Conservation (phyloP, 2,888 invertebrate species). For the Limenitis camilla region DNA sequence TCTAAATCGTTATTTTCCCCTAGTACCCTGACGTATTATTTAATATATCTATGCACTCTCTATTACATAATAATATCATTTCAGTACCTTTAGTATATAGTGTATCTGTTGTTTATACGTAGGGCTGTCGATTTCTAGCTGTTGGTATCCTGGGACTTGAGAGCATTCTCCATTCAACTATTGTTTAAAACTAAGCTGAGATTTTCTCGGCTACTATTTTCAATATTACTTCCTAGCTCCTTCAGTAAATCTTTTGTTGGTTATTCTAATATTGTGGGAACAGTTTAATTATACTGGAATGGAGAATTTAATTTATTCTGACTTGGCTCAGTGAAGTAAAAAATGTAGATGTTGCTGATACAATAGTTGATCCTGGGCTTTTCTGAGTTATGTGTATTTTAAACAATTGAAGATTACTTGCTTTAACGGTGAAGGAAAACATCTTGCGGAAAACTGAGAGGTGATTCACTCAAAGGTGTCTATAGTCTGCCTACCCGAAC, state of each 20-base stretch:
- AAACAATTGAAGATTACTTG: too few relatives aligned
- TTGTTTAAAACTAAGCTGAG: constrained; percentile 5
- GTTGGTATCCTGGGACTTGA: neutral
- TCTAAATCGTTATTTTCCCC: too few relatives aligned
- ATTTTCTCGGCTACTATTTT: constrained; percentile 5
- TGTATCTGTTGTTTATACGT: neutral
- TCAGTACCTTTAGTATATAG: constrained; percentile 9
- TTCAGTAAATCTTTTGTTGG: constrained; percentile 7
- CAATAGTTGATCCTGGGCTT: too few relatives aligned
- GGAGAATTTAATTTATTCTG: neutral
- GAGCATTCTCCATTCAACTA: neutral
- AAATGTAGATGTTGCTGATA: too few relatives aligned
- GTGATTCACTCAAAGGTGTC: too few relatives aligned
- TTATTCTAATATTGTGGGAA: constrained; percentile 6
- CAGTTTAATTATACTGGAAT: constrained; percentile 4
- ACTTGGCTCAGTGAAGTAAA: too few relatives aligned
- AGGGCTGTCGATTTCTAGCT: constrained; percentile 9
- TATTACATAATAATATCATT: constrained; percentile 20
- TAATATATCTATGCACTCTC: constrained; percentile 6
- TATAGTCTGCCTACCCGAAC: too few relatives aligned
- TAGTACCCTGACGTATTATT: too few relatives aligned
- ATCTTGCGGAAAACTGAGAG: too few relatives aligned
- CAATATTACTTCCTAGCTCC: neutral
- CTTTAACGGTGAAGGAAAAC: too few relatives aligned
- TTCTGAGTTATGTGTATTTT: too few relatives aligned